Base-by-base conservation (phyloP, 2,888 invertebrate genomes). In the Volucella zonaria region DNA sequence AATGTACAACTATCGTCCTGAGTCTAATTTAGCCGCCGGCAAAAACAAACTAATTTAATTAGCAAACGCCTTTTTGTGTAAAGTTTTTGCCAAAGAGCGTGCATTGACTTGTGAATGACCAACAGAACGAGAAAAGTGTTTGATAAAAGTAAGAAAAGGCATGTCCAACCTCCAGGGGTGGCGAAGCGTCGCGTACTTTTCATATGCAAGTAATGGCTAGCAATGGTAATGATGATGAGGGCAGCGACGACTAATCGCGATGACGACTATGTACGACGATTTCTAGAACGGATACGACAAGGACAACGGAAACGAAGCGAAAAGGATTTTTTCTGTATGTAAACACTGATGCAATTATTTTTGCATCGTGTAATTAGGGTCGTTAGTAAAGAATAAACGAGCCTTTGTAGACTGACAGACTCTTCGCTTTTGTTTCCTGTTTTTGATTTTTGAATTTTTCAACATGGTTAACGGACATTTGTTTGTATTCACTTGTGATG, bases 351-450 rank as follows among this genome's bases (percentile, higher is more conserved):
- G 78, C 78, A 78, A 58, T 78, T 78, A 64, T 71, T 71, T 78
- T 78, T 74, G 79, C 82, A 82, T 82, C 45, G 74, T 74, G 68
- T 79, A 82, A 78, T 82, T 82, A 82, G 78, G 59, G 74, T 82
- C 74, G 68, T 74, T 82, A 74, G 82, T 47, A 61, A 78, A 38
- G 82, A 74, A 62, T 75, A 73, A 82, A 82, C 64, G 79, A 78
- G 51, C 68, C 70, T 78, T 74, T 78, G 76, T 58, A 74, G 82
- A 74, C 78, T 74, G 52, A 52, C 59, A 43, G 45, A 54, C 4
- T 14, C 42, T 42, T 23, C 40, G 43, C 6, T 10, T 45, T 12
- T 49, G n/a, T 56, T 40, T 2, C 3, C 18, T 23, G 18, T 1
- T 23, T 23, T 18, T 45, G 58, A 38, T 52, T 64, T 59, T 43